phyloP scores from a whole-genome alignment of 1,140 invertebrate genomes.

The Hyposmocoma kahamanoa region DNA sequence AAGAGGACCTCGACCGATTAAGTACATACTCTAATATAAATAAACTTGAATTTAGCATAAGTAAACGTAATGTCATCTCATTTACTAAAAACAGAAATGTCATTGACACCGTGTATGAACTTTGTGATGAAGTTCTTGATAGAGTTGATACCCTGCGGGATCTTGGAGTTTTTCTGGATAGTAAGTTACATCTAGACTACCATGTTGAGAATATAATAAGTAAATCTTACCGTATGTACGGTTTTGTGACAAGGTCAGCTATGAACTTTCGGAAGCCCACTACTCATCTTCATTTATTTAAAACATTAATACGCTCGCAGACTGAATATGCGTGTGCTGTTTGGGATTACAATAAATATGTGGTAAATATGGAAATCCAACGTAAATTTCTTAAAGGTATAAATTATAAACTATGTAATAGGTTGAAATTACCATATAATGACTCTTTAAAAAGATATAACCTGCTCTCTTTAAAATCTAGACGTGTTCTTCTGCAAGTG shows the following conservation, averaged over 20 bases:
- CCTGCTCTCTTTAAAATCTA: background rate
- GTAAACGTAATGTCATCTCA: background rate
- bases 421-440: background rate
- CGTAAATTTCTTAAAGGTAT: conserved; percentile 12
- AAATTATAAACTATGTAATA: conserved; percentile 6
- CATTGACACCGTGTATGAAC: background rate
- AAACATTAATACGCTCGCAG: conserved; percentile 9
- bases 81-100: conserved; percentile 1
- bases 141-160: background rate
- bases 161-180: background rate
- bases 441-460: background rate
- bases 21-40: background rate
- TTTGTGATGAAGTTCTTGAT: background rate
- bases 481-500: background rate
- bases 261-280: conserved; percentile 4
- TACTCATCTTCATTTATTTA: conserved; percentile 11
- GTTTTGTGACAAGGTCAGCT: conserved; percentile 11
- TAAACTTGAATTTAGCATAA: background rate
- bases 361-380: conserved; percentile 9
- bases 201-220: conserved; percentile 14
- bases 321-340: conserved; percentile 15
- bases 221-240: conserved; percentile 14
- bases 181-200: background rate
- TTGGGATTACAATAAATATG: conserved; percentile 17
- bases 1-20: conserved; percentile 1